Percentiles rank a stretch among this genome's conserved stretches.
These are phyloP conservation scores for Philonicus albiceps DNA, from an alignment of 2,888 invertebrate species.

Conservation along the genomic window DNA sequence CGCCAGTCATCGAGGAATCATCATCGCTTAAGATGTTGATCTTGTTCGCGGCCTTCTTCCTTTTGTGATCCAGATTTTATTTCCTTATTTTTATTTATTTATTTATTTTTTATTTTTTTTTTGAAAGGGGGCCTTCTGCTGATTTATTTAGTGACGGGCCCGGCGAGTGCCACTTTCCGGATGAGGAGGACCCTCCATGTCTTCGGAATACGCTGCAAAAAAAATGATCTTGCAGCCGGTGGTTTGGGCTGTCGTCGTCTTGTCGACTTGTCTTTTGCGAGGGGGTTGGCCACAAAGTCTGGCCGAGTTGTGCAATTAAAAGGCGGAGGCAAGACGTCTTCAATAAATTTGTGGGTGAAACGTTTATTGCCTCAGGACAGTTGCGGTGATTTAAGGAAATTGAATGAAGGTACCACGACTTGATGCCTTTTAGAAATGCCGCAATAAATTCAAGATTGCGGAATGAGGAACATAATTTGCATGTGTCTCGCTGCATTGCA, in stretches of 20 bases:
- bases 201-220: background rate
- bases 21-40: background rate
- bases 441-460: background rate
- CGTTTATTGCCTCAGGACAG: background rate
- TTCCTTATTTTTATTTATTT: no score
- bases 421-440: background rate
- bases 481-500: background rate
- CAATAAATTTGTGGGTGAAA: slow-evolving; percentile 24
- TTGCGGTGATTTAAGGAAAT: slow-evolving; percentile 3
- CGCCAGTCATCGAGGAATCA: slow-evolving; percentile 8
- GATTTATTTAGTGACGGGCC: slow-evolving; percentile 3
- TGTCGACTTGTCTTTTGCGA: background rate
- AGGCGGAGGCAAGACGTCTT: slow-evolving; percentile 11
- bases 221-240: background rate
- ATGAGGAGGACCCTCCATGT: background rate
- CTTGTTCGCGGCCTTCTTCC: background rate
- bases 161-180: background rate
- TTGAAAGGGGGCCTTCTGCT: background rate
- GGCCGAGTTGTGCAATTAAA: slow-evolving; percentile 17
- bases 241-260: background rate
- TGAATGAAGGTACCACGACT: background rate
- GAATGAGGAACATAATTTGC: background rate
- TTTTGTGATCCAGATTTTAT: background rate
- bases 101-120: no score
- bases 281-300: background rate